phyloP scores from a whole-genome alignment of 1,140 invertebrate species.

The Orchesella cincta region DNA sequence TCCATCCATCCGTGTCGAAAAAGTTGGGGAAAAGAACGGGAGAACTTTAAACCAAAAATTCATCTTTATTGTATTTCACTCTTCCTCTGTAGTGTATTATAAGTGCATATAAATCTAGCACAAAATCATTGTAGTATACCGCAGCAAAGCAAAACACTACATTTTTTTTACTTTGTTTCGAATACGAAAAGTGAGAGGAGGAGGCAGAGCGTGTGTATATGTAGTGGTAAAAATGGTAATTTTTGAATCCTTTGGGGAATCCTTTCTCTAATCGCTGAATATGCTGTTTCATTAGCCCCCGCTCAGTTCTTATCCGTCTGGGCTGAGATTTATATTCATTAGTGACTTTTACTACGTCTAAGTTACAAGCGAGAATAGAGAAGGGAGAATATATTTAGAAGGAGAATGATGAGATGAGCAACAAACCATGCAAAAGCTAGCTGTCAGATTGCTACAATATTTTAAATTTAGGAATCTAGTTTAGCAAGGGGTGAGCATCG shows the following conservation, averaged over 20 bases:
- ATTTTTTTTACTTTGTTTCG: too few relatives aligned
- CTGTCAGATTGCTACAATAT: neutral
- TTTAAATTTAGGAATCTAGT: constrained; percentile 8
- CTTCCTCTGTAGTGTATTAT: neutral
- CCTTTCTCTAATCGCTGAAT: constrained; percentile 26
- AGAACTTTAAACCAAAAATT: constrained; percentile 23
- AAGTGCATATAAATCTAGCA: neutral
- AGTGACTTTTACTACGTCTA: neutral
- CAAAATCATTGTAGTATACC: neutral
- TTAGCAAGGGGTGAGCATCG: too few relatives aligned
- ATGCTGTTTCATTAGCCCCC: constrained; percentile 24
- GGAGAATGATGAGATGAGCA: neutral
- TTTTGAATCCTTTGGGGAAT: constrained; percentile 39
- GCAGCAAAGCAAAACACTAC: neutral
- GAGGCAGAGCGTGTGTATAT: constrained; percentile 14
- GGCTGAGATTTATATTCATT: constrained; percentile 20
- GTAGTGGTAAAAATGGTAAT: constrained; percentile 31
- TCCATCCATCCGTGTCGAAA: constrained; percentile 2
- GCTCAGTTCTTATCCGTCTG: neutral
- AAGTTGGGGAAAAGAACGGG: constrained; percentile 1
- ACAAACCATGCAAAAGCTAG: neutral
- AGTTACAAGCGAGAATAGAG: too few relatives aligned
- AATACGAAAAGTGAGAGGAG: too few relatives aligned
- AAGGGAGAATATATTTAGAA: neutral
- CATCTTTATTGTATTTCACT: constrained; percentile 12